Evolutionary conservation across 1,140 invertebrate species (phyloP).

Genomic region (Eciton burchellii): DNA sequence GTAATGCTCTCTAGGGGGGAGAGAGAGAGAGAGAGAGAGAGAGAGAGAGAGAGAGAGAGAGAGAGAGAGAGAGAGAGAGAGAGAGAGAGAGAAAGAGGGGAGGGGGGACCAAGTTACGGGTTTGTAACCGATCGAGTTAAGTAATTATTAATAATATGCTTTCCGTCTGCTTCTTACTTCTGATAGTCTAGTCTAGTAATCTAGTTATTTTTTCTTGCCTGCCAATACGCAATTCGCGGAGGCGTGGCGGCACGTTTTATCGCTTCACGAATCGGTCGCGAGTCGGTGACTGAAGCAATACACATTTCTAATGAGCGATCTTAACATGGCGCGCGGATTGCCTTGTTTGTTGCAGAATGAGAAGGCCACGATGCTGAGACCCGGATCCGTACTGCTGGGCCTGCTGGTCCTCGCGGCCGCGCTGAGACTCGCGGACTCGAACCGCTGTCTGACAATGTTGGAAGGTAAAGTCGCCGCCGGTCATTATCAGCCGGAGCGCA

Average conservation of each 20-base stretch:
- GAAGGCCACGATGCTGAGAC: slow-evolving; percentile 73
- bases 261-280: not conserved
- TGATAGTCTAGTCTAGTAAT: not conserved
- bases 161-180: not conserved
- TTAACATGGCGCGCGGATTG: not conserved
- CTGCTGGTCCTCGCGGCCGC: slow-evolving; percentile 69
- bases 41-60: not conserved
- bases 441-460: slow-evolving; percentile 76
- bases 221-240: not conserved
- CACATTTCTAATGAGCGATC: slow-evolving; percentile 35
- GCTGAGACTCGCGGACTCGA: slow-evolving; percentile 67
- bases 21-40: too few species aligned
- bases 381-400: slow-evolving; percentile 63
- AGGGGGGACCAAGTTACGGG: not conserved
- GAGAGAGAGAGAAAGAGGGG: not conserved
- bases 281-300: slow-evolving; percentile 37
- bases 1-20: too few species aligned
- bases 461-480: slow-evolving; percentile 73
- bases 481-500: slow-evolving; percentile 44
- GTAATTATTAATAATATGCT: not conserved
- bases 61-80: not conserved
- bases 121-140: too few species aligned
- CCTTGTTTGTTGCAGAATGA: slow-evolving; percentile 67
- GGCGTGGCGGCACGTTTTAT: not conserved
- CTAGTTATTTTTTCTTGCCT: not conserved